Conservation (phyloP, 2,797 vertebrate species). For the Xenops minutus region DNA sequence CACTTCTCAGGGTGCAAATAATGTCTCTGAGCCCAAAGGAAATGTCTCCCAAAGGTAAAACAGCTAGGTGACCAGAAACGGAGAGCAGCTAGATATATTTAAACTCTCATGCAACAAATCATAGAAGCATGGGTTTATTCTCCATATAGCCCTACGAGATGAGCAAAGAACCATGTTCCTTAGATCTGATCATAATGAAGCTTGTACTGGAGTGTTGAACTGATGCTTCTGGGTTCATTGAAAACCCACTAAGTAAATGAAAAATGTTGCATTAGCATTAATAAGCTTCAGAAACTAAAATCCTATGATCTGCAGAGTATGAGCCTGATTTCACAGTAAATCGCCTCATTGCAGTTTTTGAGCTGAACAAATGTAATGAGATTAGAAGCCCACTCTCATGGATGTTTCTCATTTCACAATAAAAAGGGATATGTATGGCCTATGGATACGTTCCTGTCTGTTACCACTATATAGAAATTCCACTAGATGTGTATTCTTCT, state of each 20-base stretch:
- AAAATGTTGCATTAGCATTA: constrained; percentile 19
- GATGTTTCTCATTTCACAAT: neutral
- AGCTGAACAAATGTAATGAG: constrained; percentile 17
- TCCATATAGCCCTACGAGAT: neutral
- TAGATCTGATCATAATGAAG: neutral
- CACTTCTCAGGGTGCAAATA: neutral
- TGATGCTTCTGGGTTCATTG: neutral
- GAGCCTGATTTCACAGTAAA: constrained; percentile 31
- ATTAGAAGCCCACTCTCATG: neutral
- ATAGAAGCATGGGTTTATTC: neutral
- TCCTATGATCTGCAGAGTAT: neutral
- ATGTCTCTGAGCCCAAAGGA: neutral
- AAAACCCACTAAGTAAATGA: neutral
- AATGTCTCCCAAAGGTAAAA: neutral
- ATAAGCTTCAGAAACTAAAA: constrained; percentile 18
- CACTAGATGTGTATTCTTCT: neutral
- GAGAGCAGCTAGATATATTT: neutral
- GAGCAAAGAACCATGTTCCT: neutral
- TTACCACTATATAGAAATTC: constrained; percentile 6
- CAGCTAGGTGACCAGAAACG: neutral
- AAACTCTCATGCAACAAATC: neutral
- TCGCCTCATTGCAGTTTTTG: neutral
- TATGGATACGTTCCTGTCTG: neutral
- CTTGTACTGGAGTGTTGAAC: neutral
- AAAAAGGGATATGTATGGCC: neutral